Percentiles rank a stretch among this genome's conserved stretches.
phyloP scores from a whole-genome alignment of 1,140 invertebrate genomes.

The Cydia splendana region DNA sequence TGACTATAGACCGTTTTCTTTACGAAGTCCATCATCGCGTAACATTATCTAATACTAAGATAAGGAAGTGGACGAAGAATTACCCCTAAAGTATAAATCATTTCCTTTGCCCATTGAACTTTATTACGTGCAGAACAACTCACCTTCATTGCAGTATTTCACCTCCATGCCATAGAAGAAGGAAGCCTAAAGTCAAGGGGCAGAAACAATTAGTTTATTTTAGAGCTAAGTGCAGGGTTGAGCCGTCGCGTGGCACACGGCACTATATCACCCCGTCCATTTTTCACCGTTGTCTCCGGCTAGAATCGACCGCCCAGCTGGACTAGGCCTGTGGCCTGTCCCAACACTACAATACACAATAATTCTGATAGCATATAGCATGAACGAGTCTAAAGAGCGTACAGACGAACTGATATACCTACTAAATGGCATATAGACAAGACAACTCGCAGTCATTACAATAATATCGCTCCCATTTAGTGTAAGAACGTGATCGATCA shows the following conservation, averaged over 20 bases:
- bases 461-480: too few species aligned
- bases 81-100: neutral
- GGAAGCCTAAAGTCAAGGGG: slow-evolving; percentile 16
- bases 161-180: neutral
- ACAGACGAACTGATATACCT: too few species aligned
- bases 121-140: neutral
- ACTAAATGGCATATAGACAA: too few species aligned
- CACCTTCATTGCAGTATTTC: neutral
- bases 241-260: slow-evolving; percentile 2
- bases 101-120: neutral
- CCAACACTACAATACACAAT: neutral
- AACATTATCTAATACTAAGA: too few species aligned
- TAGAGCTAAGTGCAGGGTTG: slow-evolving; percentile 27
- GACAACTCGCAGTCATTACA: too few species aligned
- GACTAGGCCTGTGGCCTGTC: neutral
- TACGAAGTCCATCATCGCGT: too few species aligned
- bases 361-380: too few species aligned
- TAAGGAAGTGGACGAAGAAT: too few species aligned
- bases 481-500: too few species aligned
- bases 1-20: too few species aligned
- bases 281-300: slow-evolving; percentile 26
- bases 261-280: slow-evolving; percentile 18
- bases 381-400: neutral
- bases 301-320: neutral
- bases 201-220: slow-evolving; percentile 30